Evolutionary conservation across 2,888 invertebrate genomes (phyloP), one percentile per base, ranked within the genome.

Genomic region (Drosophila mulleri): DNA sequence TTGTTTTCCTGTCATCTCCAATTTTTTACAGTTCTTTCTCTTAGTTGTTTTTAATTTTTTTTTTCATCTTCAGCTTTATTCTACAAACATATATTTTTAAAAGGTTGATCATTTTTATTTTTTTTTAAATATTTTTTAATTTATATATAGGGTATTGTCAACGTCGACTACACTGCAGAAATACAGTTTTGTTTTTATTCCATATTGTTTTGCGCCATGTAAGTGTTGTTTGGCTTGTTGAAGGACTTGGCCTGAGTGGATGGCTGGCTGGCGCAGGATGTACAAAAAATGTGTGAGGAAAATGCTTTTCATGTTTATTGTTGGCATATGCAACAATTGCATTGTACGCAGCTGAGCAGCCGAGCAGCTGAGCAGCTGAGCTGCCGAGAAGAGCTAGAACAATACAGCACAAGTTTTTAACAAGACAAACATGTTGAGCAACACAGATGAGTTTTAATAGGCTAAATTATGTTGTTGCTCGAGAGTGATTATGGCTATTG

Each of bases 171-270:
- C 12, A 6, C 3, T 32, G 0, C 2, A 3, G 14, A 1, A 8
- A 0, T 8, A 3, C 32, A 18, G 56, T 66, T 12, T 16, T 11
- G 35, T 32, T 50, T 53, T 61, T 41, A 50, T 75, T 72, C 60
- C 67, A 50, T 56, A 65, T 37, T 52, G 35, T 48, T 59, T 66
- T 67, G 47, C 26, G 18, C 42, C 80, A 59, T 56, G 54, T 56
- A 71, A 75, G 65, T 58, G 67, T 67, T 78, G 65, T 78, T 78
- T 58, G 47, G 64, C 64, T 60, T 78, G 66, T 75, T 78, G 20
- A 65, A 74, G 65, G 41, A 42, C 75, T 60, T 75, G 16, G 48
- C 26, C 37, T 16, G 54, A 39, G 82, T 68, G 68, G 63, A 16
- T 11, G 54, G 39, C 20, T 48, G 44, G 12, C 32, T 35, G 23